These are phyloP conservation scores for Pipistrellus pygmaeus DNA, from an alignment of 2,797 vertebrate genomes.

Conservation along the genomic window DNA sequence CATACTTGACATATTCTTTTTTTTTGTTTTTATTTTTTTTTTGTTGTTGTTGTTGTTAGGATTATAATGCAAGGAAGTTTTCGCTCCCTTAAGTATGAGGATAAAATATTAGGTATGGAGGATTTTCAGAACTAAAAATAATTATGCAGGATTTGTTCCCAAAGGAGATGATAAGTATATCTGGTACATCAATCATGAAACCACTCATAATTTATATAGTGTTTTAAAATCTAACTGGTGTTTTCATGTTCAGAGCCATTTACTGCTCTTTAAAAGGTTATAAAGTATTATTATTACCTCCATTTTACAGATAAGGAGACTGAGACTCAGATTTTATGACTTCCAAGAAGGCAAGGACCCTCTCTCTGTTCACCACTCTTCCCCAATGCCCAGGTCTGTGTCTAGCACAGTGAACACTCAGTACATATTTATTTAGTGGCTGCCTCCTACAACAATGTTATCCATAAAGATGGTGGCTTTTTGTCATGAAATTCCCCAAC, in stretches of 20 bases:
- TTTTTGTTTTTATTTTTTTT: not conserved
- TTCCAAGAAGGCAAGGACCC: not conserved
- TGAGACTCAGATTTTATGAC: not conserved
- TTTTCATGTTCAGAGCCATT: conserved; percentile 36
- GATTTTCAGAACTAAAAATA: conserved; percentile 46
- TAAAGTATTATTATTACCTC: not conserved
- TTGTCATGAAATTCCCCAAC: not conserved
- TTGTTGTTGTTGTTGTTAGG: not conserved
- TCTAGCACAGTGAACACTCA: not conserved
- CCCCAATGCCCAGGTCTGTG: not conserved
- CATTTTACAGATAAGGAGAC: not conserved
- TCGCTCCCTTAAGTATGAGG: conserved; percentile 12
- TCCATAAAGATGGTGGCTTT: not conserved
- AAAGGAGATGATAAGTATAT: not conserved
- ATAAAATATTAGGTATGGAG: not conserved
- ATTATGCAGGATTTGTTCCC: not conserved
- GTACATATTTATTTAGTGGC: not conserved
- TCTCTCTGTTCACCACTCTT: not conserved
- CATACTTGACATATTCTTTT: not conserved
- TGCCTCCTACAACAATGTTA: not conserved
- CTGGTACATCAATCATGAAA: not conserved
- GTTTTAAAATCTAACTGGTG: conserved; percentile 26
- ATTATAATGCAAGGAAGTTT: not conserved
- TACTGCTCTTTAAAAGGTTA: not conserved
- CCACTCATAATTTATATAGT: not conserved